These are phyloP conservation scores for Calidris pygmaea DNA, from an alignment of 2,113 vertebrate species.

Conservation along the genomic window DNA sequence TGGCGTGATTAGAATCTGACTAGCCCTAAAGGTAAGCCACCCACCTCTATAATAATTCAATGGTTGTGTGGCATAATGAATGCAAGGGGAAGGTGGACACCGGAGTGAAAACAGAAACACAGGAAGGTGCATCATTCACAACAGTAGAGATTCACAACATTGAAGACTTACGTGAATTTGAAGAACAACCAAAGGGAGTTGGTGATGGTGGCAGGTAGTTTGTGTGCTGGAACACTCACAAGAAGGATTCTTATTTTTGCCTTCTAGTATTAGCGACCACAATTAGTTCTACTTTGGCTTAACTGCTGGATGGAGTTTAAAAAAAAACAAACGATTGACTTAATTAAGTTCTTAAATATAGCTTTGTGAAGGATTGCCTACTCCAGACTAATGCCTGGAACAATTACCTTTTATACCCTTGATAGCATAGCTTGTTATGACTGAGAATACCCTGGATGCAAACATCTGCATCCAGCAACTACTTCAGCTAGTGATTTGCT, in stretches of 20 bases:
- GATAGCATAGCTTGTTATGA: background rate
- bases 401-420: background rate
- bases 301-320: background rate
- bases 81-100: background rate
- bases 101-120: background rate
- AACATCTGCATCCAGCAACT: background rate
- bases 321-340: background rate
- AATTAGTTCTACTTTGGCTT: slow-evolving; percentile 18
- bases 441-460: background rate
- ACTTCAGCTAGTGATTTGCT: background rate
- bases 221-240: background rate
- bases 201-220: slow-evolving; percentile 2
- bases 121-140: background rate
- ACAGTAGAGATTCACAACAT: background rate
- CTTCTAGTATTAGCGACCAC: background rate
- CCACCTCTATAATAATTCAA: background rate
- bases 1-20: background rate
- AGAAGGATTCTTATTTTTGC: slow-evolving; percentile 5
- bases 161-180: background rate
- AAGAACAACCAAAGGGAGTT: background rate
- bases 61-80: background rate
- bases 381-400: background rate
- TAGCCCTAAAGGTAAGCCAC: background rate
- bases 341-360: background rate
- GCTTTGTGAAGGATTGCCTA: slow-evolving; percentile 21